Percentiles rank a stretch among this genome's conserved stretches.
phyloP scores from a whole-genome alignment of 1,140 invertebrate genomes.

The Lepidurus couesii region DNA sequence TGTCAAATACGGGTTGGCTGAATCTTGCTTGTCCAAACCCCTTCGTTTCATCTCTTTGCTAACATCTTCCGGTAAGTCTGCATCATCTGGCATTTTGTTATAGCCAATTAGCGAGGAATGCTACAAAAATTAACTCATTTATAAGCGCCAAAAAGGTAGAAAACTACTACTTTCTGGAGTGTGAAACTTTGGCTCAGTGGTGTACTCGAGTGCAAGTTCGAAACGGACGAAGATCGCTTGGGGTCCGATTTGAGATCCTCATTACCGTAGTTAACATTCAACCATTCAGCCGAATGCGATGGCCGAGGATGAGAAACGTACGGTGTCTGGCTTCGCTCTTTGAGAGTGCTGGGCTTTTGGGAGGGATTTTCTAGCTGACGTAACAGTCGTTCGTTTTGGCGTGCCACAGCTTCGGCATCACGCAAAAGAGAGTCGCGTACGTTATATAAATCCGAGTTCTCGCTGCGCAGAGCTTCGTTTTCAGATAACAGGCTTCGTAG shows the following conservation, averaged over 20 bases:
- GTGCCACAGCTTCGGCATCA: conserved; percentile 81
- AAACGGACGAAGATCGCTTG: neutral
- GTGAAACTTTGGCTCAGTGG: conserved; percentile 31
- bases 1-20: neutral
- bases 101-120: neutral
- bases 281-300: neutral
- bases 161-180: conserved; percentile 4
- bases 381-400: conserved; percentile 80
- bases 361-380: conserved; percentile 82
- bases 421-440: conserved; percentile 70
- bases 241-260: conserved; percentile 3
- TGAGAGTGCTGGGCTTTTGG: conserved; percentile 51
- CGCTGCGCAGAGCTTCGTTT: conserved; percentile 74
- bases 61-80: neutral
- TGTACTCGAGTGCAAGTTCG: neutral
- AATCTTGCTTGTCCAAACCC: conserved; percentile 27
- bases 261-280: neutral
- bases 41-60: conserved; percentile 31
- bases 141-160: neutral
- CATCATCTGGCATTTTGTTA: conserved; percentile 27
- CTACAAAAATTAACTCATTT: neutral
- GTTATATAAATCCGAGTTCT: conserved; percentile 78
- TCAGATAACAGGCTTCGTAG: conserved; percentile 49
- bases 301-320: conserved; percentile 1
- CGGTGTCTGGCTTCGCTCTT: neutral